Evolutionary conservation across 2,113 vertebrate species (phyloP).

Genomic region (Oreamnos americanus): DNA sequence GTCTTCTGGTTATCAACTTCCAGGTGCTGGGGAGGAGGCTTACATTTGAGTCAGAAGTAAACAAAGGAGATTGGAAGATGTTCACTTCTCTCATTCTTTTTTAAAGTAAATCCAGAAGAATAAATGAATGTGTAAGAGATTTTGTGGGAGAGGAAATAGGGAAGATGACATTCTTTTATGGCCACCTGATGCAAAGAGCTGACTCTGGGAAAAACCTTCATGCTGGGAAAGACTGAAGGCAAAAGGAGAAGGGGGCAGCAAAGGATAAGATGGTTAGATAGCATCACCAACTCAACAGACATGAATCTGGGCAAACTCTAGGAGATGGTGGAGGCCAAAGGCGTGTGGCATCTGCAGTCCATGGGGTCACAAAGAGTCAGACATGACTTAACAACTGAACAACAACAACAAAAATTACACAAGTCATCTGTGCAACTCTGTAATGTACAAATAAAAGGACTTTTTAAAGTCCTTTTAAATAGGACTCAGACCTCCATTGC

Average conservation of each 20-base stretch:
- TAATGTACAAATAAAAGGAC: not conserved
- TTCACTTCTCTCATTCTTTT: not conserved
- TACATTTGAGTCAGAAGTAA: not conserved
- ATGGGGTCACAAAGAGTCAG: not conserved
- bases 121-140: not conserved
- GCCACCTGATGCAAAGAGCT: not conserved
- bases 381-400: not conserved
- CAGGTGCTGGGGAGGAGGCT: not conserved
- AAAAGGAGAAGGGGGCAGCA: not conserved
- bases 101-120: not conserved
- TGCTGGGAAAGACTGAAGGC: not conserved
- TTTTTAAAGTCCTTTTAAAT: not conserved
- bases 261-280: not conserved
- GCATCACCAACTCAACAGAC: not conserved
- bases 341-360: not conserved
- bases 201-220: not conserved
- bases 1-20: not conserved
- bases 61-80: not conserved
- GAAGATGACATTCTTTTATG: not conserved
- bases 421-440: not conserved
- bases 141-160: not conserved
- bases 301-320: not conserved
- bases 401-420: not conserved
- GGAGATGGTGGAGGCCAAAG: not conserved
- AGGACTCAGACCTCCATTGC: not conserved